phyloP scores from a whole-genome alignment of 2,113 vertebrate genomes.

The Tapirus terrestris region DNA sequence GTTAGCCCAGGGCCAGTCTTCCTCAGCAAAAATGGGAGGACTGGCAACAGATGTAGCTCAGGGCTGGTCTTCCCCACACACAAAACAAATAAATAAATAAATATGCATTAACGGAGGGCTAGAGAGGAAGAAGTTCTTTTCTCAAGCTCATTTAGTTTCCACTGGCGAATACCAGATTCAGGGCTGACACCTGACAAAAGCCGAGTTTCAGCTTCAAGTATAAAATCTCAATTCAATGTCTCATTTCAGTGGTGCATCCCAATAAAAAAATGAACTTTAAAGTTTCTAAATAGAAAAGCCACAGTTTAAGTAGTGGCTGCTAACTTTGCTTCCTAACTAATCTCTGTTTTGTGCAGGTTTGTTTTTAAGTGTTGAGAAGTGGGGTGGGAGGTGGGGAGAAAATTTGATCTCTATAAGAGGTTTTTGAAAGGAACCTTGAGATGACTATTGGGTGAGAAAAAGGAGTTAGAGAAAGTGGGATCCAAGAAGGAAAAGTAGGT shows the following conservation, averaged over 20 bases:
- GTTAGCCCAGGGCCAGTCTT: no score
- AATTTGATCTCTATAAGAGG: not conserved
- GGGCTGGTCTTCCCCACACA: no score
- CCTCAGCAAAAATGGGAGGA: no score
- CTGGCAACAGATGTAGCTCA: no score
- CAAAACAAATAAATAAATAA: no score
- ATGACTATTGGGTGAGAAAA: not conserved
- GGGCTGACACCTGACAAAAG: not conserved
- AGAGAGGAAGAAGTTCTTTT: not conserved
- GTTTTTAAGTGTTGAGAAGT: constrained; percentile 30
- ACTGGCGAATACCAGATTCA: not conserved
- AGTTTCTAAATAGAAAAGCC: not conserved
- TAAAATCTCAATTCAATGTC: not conserved
- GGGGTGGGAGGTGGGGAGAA: not conserved
- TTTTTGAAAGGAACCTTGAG: not conserved
- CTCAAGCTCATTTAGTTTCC: not conserved
- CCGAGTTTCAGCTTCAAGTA: not conserved
- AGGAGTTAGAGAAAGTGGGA: not conserved
- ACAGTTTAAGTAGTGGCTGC: not conserved
- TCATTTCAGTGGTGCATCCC: not conserved
- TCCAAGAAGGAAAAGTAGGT: not conserved
- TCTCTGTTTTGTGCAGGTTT: not conserved
- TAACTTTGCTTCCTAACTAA: not conserved
- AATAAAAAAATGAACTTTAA: not conserved
- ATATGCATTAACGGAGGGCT: not conserved